A percentile compares a stretch with the other conserved stretches of the same genome.
Evolutionary conservation across 2,797 vertebrate genomes (phyloP).

Genomic region (Knipowitschia caucasica): DNA sequence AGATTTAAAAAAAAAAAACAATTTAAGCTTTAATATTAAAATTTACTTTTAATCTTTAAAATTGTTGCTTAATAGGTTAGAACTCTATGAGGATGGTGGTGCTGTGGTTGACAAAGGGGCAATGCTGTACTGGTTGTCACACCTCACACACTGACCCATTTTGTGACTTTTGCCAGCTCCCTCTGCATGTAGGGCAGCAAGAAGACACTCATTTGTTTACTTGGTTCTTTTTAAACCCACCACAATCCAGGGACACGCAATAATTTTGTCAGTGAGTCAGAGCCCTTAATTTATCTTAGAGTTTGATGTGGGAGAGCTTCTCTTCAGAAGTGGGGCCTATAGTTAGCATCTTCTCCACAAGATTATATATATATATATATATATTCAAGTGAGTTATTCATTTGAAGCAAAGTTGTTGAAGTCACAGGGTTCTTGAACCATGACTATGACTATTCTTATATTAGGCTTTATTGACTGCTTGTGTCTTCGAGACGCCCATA

Average conservation of each 20-base stretch:
- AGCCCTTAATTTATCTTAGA: not conserved
- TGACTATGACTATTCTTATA: too few relatives aligned
- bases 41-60: too few relatives aligned
- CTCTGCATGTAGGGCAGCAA: constrained; percentile 11
- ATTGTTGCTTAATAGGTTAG: too few relatives aligned
- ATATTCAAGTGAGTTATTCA: too few relatives aligned
- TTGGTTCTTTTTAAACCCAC: not conserved
- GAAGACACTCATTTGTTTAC: not conserved
- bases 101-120: too few relatives aligned
- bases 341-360: constrained; percentile 28
- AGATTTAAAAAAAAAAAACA: too few relatives aligned
- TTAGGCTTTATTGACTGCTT: too few relatives aligned
- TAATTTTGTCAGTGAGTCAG: not conserved
- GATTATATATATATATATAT: too few relatives aligned
- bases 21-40: too few relatives aligned
- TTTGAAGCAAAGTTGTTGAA: constrained; percentile 20
- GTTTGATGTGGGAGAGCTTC: not conserved
- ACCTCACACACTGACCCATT: constrained; percentile 70
- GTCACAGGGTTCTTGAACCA: constrained; percentile 11
- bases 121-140: constrained; percentile 44
- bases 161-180: constrained; percentile 37
- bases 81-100: too few relatives aligned
- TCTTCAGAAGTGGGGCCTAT: constrained; percentile 15
- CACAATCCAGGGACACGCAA: not conserved
- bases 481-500: too few relatives aligned